Evolutionary conservation across 2,797 vertebrate genomes (phyloP).

Genomic region (Selene dorsalis): DNA sequence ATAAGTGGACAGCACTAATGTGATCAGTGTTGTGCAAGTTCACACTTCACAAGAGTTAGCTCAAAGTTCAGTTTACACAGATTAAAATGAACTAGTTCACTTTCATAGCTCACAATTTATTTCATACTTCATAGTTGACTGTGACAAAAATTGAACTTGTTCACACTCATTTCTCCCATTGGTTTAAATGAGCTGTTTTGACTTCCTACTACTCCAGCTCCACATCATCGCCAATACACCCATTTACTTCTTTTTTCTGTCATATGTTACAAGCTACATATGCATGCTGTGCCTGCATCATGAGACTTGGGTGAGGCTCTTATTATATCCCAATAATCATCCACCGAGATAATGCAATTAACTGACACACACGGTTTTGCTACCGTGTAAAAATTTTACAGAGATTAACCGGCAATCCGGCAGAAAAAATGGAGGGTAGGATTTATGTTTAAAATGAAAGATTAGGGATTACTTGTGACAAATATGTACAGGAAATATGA

Average conservation of each 20-base stretch:
- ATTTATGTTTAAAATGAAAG: no score
- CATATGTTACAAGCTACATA: no score
- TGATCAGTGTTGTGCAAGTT: conserved; percentile 23
- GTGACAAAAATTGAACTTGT: neutral
- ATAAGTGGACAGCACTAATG: conserved; percentile 48
- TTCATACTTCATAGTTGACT: neutral
- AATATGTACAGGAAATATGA: neutral
- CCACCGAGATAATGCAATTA: no score
- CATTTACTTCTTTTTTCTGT: no score
- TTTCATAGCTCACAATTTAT: neutral
- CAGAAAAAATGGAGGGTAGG: neutral
- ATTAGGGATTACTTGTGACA: neutral
- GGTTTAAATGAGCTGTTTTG: neutral
- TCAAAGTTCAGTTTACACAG: neutral
- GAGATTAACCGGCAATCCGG: no score
- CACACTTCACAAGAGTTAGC: neutral
- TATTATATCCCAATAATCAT: no score
- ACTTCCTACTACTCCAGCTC: neutral
- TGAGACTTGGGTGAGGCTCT: no score
- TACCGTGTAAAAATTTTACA: no score
- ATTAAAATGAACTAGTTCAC: neutral
- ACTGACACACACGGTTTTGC: no score
- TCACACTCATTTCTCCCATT: neutral
- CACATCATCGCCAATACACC: no score
- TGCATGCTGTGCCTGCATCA: no score